These are phyloP conservation scores for Pachymerium ferrugineum DNA, from an alignment of 2,888 invertebrate genomes.

Conservation along the genomic window DNA sequence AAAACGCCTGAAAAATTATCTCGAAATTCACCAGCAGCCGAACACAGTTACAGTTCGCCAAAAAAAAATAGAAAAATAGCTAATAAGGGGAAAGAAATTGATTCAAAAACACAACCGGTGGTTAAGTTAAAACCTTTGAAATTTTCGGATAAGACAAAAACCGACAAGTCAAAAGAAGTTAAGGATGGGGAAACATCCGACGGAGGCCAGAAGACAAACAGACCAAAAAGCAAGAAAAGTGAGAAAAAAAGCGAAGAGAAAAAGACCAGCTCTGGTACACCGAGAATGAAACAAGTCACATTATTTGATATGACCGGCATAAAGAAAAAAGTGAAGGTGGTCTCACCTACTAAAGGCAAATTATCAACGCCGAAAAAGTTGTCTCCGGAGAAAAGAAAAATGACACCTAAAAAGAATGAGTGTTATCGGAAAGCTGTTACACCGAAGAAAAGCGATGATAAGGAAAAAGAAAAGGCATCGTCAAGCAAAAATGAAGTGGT, in stretches of 20 bases:
- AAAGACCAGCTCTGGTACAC: neutral
- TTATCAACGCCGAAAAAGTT: neutral
- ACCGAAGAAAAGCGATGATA: neutral
- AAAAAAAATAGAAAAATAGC: neutral
- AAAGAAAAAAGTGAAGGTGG: neutral
- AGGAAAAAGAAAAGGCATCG: neutral
- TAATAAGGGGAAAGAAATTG: neutral
- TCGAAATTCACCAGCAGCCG: neutral
- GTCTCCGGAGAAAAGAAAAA: neutral
- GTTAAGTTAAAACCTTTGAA: neutral
- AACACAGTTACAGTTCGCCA: constrained; percentile 27
- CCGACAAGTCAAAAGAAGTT: neutral
- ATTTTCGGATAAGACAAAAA: neutral
- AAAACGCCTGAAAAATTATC: neutral
- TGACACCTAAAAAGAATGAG: neutral
- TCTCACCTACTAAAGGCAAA: too few relatives aligned
- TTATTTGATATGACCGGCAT: neutral
- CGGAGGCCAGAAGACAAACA: neutral
- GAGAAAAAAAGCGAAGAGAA: neutral
- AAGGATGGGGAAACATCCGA: neutral
- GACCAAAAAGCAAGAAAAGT: neutral
- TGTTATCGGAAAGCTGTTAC: neutral
- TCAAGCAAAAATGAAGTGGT: neutral
- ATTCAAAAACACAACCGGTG: neutral
- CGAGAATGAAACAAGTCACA: neutral